Evolutionary conservation across 2,888 invertebrate species (phyloP).

Genomic region (Ichneumoninae sp.): DNA sequence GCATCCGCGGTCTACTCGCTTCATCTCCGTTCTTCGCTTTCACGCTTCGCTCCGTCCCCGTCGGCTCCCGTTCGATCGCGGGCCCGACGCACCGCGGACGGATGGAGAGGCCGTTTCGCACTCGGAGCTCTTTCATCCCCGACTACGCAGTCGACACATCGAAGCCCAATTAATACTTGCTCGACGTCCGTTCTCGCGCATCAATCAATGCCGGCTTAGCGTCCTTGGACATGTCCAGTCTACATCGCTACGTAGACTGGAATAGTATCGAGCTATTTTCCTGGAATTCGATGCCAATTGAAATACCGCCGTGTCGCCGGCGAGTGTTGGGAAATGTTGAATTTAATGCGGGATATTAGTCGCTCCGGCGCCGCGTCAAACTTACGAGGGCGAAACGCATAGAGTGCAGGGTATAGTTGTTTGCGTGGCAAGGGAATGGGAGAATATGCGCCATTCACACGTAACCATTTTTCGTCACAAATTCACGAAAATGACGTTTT

Average conservation of each 20-base stretch:
- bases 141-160: neutral
- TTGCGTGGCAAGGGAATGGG: no score
- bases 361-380: neutral
- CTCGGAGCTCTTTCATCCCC: neutral
- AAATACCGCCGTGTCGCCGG: neutral
- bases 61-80: no score
- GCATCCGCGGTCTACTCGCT: neutral
- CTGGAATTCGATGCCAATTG: neutral
- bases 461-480: no score
- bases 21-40: no score
- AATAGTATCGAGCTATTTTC: neutral
- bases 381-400: no score
- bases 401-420: no score
- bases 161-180: constrained; percentile 31
- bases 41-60: no score
- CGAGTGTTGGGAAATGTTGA: neutral
- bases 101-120: no score
- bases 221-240: neutral
- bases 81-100: no score
- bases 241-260: neutral
- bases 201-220: constrained; percentile 12
- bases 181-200: neutral
- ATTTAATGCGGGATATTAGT: neutral
- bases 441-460: no score
- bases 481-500: no score